Evolutionary conservation across 1,140 invertebrate species (phyloP).

Genomic region (Platorchestia sp.): DNA sequence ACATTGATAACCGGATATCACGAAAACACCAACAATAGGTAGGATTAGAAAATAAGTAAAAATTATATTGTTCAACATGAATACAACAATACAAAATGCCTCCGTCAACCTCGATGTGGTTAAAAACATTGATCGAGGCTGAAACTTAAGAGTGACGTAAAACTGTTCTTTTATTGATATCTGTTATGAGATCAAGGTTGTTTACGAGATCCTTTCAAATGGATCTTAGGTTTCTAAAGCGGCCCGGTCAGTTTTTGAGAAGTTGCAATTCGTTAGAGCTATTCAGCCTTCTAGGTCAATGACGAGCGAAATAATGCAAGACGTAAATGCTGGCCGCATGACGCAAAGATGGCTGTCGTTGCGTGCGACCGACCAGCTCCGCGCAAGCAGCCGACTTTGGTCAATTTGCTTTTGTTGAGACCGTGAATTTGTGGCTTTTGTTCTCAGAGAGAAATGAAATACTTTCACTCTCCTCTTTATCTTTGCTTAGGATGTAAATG

Average conservation of each 20-base stretch:
- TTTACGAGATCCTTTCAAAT: background rate
- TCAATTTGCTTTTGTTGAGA: background rate
- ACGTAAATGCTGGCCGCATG: background rate
- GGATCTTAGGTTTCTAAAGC: background rate
- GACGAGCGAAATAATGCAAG: background rate
- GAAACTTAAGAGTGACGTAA: background rate
- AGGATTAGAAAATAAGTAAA: background rate
- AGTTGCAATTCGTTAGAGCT: background rate
- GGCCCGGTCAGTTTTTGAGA: background rate
- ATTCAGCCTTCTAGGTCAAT: conserved; percentile 7
- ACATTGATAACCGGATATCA: background rate
- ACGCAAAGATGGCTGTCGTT: background rate
- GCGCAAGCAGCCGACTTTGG: too few relatives aligned
- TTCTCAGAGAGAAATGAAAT: background rate
- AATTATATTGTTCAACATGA: background rate
- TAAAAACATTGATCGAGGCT: background rate
- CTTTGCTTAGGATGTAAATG: background rate
- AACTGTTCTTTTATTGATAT: background rate
- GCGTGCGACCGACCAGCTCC: background rate
- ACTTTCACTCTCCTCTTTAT: background rate
- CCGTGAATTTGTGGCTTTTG: background rate
- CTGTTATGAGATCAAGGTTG: background rate
- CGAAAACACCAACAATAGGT: background rate
- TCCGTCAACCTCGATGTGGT: background rate
- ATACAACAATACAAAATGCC: background rate